Percentiles rank a stretch among this genome's conserved stretches.
These are phyloP conservation scores for Tachysurus vachellii DNA, from an alignment of 2,113 vertebrate species.

Conservation along the genomic window DNA sequence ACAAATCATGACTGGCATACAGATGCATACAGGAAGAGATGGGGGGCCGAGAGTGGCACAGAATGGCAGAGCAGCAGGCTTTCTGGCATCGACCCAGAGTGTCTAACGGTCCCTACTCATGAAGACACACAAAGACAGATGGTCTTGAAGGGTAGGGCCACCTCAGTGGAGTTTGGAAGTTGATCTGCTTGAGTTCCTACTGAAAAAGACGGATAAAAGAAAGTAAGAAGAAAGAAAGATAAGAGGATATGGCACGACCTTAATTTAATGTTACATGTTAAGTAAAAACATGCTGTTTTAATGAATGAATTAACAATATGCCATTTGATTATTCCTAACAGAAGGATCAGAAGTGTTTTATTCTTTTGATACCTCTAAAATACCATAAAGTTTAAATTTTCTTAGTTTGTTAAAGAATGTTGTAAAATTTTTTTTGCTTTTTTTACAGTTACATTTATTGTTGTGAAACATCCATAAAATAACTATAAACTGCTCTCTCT, in stretches of 20 bases:
- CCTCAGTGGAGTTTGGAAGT: slow-evolving; percentile 13
- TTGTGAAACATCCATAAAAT: neutral
- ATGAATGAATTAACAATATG: neutral
- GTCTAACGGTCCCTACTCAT: slow-evolving; percentile 30
- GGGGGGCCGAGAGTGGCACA: slow-evolving; percentile 29
- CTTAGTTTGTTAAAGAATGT: neutral
- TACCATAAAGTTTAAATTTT: neutral
- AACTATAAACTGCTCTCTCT: neutral
- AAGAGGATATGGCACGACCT: neutral
- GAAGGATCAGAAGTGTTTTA: neutral
- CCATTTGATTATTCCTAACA: neutral
- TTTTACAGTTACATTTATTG: neutral
- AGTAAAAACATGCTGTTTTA: neutral
- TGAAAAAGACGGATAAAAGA: neutral
- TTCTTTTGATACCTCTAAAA: neutral
- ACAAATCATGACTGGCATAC: slow-evolving; percentile 67
- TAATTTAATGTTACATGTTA: neutral
- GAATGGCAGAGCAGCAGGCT: slow-evolving; percentile 28
- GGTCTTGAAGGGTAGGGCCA: slow-evolving; percentile 26
- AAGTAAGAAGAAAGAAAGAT: neutral
- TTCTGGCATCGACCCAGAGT: slow-evolving; percentile 20
- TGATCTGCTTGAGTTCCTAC: slow-evolving; percentile 21
- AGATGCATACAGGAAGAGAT: slow-evolving; percentile 54
- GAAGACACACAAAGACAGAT: slow-evolving; percentile 35
- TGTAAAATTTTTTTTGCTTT: neutral